phyloP scores from a whole-genome alignment of 35 echinoderm and acorn worm genomes.

The Anneissia japonica region DNA sequence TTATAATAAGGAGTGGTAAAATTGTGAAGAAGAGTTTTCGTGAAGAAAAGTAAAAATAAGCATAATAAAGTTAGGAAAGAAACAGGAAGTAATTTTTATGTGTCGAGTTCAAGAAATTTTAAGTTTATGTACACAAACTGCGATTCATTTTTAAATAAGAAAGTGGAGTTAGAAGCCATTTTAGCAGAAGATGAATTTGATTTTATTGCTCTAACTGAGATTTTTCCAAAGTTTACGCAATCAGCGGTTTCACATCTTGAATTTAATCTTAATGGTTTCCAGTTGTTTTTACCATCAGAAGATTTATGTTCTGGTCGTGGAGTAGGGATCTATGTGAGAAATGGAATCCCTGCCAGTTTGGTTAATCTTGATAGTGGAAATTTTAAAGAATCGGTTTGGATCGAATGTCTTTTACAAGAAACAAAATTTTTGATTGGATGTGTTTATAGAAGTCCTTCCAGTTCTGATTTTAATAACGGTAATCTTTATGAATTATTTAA shows the following conservation, averaged over 20 bases:
- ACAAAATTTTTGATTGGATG: conserved; percentile 5
- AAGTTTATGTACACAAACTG: neutral
- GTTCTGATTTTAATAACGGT: neutral
- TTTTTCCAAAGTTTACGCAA: neutral
- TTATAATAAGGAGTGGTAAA: no score
- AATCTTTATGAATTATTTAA: neutral
- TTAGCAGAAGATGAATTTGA: neutral
- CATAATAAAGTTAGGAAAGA: no score
- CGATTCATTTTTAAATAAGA: neutral
- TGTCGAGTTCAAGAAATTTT: neutral
- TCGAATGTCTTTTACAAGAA: neutral
- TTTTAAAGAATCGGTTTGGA: neutral
- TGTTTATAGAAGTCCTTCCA: conserved; percentile 21
- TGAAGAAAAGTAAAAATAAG: no score
- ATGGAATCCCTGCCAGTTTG: neutral
- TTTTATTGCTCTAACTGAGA: neutral
- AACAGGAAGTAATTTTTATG: neutral
- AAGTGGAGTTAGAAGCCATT: neutral
- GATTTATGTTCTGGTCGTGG: neutral
- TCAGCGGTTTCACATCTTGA: neutral
- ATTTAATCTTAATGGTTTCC: neutral
- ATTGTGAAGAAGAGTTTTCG: no score
- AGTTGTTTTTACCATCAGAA: neutral
- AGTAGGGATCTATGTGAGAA: neutral
- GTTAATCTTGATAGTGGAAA: neutral